phyloP scores from a whole-genome alignment of 1,140 invertebrate species.

The Drosophila rhopaloa region DNA sequence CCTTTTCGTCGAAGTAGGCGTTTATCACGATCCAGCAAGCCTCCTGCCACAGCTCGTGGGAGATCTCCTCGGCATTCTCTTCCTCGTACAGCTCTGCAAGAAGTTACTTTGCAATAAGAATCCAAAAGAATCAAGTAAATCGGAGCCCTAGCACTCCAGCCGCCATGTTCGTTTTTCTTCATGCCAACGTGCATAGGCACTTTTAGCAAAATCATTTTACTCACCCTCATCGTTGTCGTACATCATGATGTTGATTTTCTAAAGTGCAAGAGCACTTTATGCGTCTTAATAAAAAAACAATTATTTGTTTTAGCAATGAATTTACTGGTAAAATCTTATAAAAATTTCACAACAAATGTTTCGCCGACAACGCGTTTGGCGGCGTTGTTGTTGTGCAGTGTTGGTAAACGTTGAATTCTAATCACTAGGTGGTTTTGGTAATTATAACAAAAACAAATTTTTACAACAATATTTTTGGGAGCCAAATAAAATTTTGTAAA shows the following conservation, averaged over 20 bases:
- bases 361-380: slow-evolving; percentile 34
- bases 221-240: slow-evolving; percentile 84
- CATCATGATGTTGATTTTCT: slow-evolving; percentile 61
- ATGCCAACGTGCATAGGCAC: slow-evolving; percentile 31
- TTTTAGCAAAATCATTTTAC: slow-evolving; percentile 1
- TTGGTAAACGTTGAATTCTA: neutral
- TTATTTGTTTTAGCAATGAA: neutral
- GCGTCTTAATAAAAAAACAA: neutral
- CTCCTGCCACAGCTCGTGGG: slow-evolving; percentile 98
- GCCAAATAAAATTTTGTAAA: neutral
- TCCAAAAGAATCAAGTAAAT: neutral
- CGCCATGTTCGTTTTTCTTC: slow-evolving; percentile 66
- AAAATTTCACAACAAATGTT: slow-evolving; percentile 38
- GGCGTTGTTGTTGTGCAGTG: slow-evolving; percentile 37
- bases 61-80: slow-evolving; percentile 91
- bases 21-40: slow-evolving; percentile 99
- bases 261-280: slow-evolving; percentile 42
- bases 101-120: neutral
- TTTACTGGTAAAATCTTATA: slow-evolving; percentile 20
- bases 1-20: slow-evolving; percentile 99
- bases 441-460: too few species aligned
- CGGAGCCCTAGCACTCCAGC: slow-evolving; percentile 51
- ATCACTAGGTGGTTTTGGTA: neutral
- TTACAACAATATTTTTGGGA: neutral
- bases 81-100: slow-evolving; percentile 74